These are phyloP conservation scores for Diaprepes abbreviatus DNA, from an alignment of 2,888 invertebrate species.

Conservation along the genomic window DNA sequence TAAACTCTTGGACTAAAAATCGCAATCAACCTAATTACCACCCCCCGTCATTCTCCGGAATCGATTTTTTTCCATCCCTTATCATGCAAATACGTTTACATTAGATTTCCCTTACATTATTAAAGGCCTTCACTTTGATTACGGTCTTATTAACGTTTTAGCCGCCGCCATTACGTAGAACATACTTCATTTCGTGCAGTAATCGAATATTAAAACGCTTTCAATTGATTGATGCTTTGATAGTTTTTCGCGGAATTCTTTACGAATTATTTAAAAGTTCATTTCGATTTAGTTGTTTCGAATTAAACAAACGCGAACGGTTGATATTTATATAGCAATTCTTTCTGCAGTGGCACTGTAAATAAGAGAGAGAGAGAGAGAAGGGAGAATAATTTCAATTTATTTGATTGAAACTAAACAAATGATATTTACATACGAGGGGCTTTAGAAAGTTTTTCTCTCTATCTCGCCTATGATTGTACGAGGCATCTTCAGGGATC, in stretches of 20 bases:
- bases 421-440: too few relatives aligned
- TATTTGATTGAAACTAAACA: too few relatives aligned
- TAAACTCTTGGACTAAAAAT: neutral
- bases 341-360: too few relatives aligned
- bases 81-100: slow-evolving; percentile 29
- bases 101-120: slow-evolving; percentile 39
- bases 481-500: too few relatives aligned
- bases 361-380: too few relatives aligned
- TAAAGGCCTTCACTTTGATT: slow-evolving; percentile 52
- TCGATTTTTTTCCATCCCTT: slow-evolving; percentile 20
- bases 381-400: too few relatives aligned
- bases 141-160: slow-evolving; percentile 55
- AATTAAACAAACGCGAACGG: neutral
- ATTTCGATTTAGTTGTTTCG: slow-evolving; percentile 1
- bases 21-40: slow-evolving; percentile 15
- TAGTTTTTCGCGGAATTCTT: slow-evolving; percentile 43
- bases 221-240: slow-evolving; percentile 28
- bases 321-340: too few relatives aligned
- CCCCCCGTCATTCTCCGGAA: neutral
- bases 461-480: too few relatives aligned
- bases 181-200: slow-evolving; percentile 35
- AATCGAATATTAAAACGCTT: slow-evolving; percentile 43
- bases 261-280: slow-evolving; percentile 39
- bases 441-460: too few relatives aligned
- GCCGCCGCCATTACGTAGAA: slow-evolving; percentile 40